phyloP scores from a whole-genome alignment of 2,888 invertebrate genomes.

The Augiades crinisus region DNA sequence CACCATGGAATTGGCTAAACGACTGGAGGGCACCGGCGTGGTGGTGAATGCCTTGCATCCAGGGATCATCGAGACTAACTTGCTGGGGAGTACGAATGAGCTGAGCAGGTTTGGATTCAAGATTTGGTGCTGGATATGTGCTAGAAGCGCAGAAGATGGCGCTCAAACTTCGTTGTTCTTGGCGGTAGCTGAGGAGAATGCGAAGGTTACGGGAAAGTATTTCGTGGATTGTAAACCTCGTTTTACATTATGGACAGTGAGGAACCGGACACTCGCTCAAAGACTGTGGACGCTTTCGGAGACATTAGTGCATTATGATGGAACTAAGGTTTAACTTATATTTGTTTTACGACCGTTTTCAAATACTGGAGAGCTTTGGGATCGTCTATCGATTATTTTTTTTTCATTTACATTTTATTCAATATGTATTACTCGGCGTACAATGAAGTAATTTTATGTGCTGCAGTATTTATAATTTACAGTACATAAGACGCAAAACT shows the following conservation, averaged over 20 bases:
- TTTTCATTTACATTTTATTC: too few relatives aligned
- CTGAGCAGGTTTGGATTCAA: slow-evolving; percentile 13
- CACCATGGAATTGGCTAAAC: slow-evolving; percentile 47
- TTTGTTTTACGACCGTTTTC: too few relatives aligned
- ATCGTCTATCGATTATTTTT: too few relatives aligned
- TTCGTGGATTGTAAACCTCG: slow-evolving; percentile 84
- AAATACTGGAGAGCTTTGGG: too few relatives aligned
- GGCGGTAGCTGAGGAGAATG: slow-evolving; percentile 85
- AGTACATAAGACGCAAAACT: too few relatives aligned
- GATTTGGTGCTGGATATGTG: slow-evolving; percentile 30
- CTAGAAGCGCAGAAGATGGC: slow-evolving; percentile 86
- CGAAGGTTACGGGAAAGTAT: slow-evolving; percentile 84
- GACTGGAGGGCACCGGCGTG: slow-evolving; percentile 65
- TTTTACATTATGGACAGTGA: slow-evolving; percentile 13
- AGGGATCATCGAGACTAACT: slow-evolving; percentile 87
- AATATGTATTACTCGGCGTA: too few relatives aligned
- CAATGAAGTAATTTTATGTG: too few relatives aligned
- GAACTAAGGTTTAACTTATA: too few relatives aligned
- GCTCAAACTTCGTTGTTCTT: slow-evolving; percentile 86
- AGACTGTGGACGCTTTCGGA: slow-evolving; percentile 3
- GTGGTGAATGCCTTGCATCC: slow-evolving; percentile 90
- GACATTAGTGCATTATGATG: background rate
- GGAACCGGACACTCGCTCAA: background rate
- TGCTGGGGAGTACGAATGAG: slow-evolving; percentile 82
- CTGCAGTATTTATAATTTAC: too few relatives aligned